Base-by-base conservation (phyloP, 2,797 vertebrate species). In the Hoplostethus mediterraneus region DNA sequence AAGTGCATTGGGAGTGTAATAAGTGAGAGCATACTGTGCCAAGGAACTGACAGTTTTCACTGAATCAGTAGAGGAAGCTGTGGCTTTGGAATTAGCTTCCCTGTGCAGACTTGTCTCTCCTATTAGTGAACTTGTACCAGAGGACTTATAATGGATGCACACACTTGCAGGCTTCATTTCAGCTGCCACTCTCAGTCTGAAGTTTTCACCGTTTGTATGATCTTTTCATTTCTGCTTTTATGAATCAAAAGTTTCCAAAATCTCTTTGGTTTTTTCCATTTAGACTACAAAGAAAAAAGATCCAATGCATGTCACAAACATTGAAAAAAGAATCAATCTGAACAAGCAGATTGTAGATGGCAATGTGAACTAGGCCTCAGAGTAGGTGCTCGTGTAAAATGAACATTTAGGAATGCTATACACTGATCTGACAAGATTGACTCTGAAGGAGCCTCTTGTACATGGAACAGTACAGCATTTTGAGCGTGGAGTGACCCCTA, bases 31-130 rank as follows among this genome's bases (percentile, higher is more conserved):
- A 66, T 67, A 69, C 56, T 68, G 62, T 85, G 85, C 90, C 91
- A 91, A 89, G 80, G 83, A 91, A 59, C 86, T 86, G 90, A 83
- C 88, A 82, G 60, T 71, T 82, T 91, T 73, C 74, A 74, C 68
- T 75, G 73, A 52, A 73, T 70, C 61, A 47, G 73, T 1, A 58
- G 71, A 79, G 83, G 79, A 87, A 79, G 69, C 81, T 68, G 74
- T 65, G 83, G 81, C 79, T 76, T 52, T 89, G 90, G 93, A 91
- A 91, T 92, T 92, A 87, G 79, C 76, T 62, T 81, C 84, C 79
- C 30, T 91, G 91, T 87, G 83, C 73, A 75, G 90, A 90, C 90
- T 79, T 92, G 92, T 88, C 87, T 63, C 42, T 36, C 44, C 73
- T 76, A 80, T 83, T 70, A 73, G 74, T 79, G 80, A 88, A 86